phyloP scores from a whole-genome alignment of 2,113 vertebrate species.

The Passer domesticus region DNA sequence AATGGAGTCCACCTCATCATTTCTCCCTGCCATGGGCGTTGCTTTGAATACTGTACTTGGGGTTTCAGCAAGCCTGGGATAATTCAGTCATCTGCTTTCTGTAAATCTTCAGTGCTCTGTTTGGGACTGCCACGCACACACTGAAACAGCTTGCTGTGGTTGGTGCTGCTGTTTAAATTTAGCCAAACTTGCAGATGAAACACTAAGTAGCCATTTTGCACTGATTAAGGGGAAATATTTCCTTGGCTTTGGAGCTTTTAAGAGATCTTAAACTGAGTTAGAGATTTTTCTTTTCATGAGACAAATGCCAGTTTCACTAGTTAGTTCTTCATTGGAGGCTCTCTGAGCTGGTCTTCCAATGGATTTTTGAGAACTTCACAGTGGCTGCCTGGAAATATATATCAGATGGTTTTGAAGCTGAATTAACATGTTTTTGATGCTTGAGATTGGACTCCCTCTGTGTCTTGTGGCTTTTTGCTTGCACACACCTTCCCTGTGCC shows the following conservation, averaged over 20 bases:
- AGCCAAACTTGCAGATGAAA: background rate
- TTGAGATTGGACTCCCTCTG: background rate
- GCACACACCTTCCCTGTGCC: accelerated
- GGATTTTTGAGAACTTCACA: background rate
- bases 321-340: background rate
- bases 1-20: too few relatives aligned
- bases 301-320: background rate
- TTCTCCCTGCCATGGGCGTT: too few relatives aligned
- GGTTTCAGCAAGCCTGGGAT: background rate
- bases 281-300: background rate
- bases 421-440: accelerated
- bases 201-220: background rate
- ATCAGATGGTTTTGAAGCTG: background rate
- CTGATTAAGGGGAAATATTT: background rate
- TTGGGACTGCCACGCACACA: background rate
- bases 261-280: background rate
- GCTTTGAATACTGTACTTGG: background rate
- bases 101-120: background rate
- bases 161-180: background rate
- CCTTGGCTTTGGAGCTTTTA: background rate
- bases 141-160: background rate
- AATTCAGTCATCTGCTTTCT: background rate
- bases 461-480: background rate
- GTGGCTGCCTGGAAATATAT: background rate
- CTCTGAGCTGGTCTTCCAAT: background rate